Conservation (phyloP, 1,140 invertebrate species). For the Trichoplusia ni region DNA sequence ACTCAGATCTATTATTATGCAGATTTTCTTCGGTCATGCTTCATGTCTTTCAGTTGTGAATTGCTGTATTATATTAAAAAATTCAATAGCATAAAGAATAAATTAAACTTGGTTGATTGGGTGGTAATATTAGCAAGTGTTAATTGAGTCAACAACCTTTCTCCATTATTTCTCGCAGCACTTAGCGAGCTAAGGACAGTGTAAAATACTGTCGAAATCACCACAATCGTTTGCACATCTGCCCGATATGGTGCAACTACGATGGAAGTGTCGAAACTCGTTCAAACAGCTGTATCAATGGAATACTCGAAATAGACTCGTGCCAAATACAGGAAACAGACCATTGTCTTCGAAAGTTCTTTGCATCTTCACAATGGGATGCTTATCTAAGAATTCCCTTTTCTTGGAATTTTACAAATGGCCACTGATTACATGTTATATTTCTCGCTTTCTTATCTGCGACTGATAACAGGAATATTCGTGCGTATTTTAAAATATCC, state of each 20-base stretch:
- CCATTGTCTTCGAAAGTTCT: slow-evolving; percentile 4
- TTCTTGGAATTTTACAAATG: slow-evolving; percentile 28
- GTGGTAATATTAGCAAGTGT: too few relatives aligned
- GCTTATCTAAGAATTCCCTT: slow-evolving; percentile 35
- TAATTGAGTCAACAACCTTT: too few relatives aligned
- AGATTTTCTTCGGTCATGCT: slow-evolving; percentile 49
- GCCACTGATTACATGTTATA: slow-evolving; percentile 44
- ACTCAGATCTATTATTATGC: slow-evolving; percentile 53
- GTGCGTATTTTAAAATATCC: neutral
- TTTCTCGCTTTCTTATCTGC: slow-evolving; percentile 44
- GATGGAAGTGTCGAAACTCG: neutral
- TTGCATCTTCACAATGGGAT: slow-evolving; percentile 26
- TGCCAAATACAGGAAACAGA: neutral
- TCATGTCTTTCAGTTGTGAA: slow-evolving; percentile 15
- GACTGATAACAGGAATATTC: slow-evolving; percentile 31
- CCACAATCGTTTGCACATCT: too few relatives aligned
- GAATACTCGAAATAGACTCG: neutral
- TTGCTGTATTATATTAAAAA: slow-evolving; percentile 36
- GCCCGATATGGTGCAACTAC: neutral
- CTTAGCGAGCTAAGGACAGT: too few relatives aligned
- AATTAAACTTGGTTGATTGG: neutral
- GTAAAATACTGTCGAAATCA: too few relatives aligned
- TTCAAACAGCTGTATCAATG: neutral
- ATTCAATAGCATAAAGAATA: slow-evolving; percentile 37
- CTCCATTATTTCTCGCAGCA: too few relatives aligned